These are phyloP conservation scores for Parotocinclus haroldoi DNA, from an alignment of 2,797 vertebrate genomes.

Conservation along the genomic window DNA sequence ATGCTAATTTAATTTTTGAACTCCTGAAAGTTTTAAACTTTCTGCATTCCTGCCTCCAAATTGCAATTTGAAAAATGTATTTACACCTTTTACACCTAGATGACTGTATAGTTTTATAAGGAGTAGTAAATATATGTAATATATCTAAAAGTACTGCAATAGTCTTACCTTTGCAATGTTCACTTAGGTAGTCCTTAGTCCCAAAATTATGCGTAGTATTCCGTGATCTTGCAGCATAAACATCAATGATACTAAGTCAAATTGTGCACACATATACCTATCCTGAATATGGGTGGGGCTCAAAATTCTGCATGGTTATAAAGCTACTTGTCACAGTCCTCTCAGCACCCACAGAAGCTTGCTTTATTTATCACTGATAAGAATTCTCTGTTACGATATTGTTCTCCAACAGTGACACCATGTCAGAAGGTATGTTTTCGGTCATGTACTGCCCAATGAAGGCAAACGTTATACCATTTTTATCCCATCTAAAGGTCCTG, in stretches of 20 bases:
- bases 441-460: neutral
- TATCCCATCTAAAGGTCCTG: neutral
- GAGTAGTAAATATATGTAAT: too few species aligned
- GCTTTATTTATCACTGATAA: constrained; percentile 11
- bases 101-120: too few species aligned
- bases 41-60: too few species aligned
- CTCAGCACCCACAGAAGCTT: neutral
- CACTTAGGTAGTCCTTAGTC: constrained; percentile 29
- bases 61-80: too few species aligned
- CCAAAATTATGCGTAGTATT: constrained; percentile 33
- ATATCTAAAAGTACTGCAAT: too few species aligned
- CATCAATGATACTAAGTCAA: constrained; percentile 38
- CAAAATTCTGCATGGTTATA: constrained; percentile 39
- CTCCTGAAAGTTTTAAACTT: too few species aligned
- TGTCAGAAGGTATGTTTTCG: neutral
- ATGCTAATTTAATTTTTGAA: too few species aligned
- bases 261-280: constrained; percentile 50
- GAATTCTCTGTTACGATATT: constrained; percentile 5
- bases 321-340: neutral
- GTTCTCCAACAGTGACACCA: constrained; percentile 15
- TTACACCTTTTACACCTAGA: too few species aligned
- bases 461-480: too few species aligned
- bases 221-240: constrained; percentile 24
- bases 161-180: constrained; percentile 10
- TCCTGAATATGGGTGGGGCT: constrained; percentile 63